Evolutionary conservation across 2,113 vertebrate genomes (phyloP).

Genomic region (Leucosticte australis): DNA sequence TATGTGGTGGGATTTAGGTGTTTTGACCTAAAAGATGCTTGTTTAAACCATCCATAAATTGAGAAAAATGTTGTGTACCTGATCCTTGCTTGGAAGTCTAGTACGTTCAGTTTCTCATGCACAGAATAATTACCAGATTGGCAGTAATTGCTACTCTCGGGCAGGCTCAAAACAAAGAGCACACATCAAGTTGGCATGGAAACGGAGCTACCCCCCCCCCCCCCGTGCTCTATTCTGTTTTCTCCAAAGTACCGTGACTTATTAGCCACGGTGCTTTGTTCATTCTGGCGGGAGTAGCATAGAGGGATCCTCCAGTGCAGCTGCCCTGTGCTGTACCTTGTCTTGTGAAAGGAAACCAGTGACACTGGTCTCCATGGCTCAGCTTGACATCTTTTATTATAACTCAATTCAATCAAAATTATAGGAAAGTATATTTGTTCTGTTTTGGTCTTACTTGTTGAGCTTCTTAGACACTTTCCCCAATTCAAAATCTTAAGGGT

Average conservation of each 20-base stretch:
- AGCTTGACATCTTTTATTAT: no score
- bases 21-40: background rate
- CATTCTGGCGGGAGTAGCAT: background rate
- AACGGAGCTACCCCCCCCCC: background rate
- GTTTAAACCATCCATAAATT: background rate
- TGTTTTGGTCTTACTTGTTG: background rate
- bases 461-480: background rate
- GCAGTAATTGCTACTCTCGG: conserved; percentile 22
- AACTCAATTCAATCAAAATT: no score
- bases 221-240: background rate
- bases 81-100: background rate
- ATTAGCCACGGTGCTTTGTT: background rate
- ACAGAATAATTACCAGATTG: conserved; percentile 8
- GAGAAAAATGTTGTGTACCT: background rate
- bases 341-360: background rate
- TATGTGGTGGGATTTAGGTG: background rate
- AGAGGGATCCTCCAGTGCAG: background rate
- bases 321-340: background rate
- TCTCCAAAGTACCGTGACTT: background rate
- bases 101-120: background rate
- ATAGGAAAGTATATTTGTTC: background rate
- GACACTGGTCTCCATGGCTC: background rate
- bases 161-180: background rate
- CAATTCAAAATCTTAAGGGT: background rate
- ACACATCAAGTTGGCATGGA: conserved; percentile 23